Percentiles rank a stretch among this genome's conserved stretches.
Conservation (phyloP, 2,888 invertebrate genomes). For the Pheosia tremula region DNA sequence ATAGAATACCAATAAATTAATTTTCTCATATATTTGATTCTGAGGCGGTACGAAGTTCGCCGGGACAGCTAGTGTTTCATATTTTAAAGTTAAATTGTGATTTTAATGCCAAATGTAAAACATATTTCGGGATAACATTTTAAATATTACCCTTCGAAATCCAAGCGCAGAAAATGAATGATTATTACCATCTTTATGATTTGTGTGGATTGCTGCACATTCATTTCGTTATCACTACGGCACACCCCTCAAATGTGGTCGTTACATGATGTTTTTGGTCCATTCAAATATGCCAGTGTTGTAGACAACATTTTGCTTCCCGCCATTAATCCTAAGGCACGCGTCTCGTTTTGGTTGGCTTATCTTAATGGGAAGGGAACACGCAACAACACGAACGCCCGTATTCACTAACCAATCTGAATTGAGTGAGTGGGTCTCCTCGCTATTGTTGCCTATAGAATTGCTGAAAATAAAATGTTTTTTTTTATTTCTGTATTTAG, state of each 20-base stretch:
- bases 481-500: neutral
- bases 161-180: conserved; percentile 20
- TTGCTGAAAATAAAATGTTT: conserved; percentile 2
- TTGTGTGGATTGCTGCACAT: conserved; percentile 29
- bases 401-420: conserved; percentile 48
- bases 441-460: conserved; percentile 25
- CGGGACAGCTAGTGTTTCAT: no score
- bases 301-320: conserved; percentile 64
- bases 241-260: conserved; percentile 27
- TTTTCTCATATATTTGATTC: no score
- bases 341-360: conserved; percentile 65
- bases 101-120: no score
- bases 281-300: conserved; percentile 54
- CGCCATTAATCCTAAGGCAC: conserved; percentile 66
- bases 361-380: conserved; percentile 67
- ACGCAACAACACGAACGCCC: conserved; percentile 56
- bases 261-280: conserved; percentile 33
- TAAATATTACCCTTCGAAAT: neutral
- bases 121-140: neutral
- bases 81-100: no score
- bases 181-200: conserved; percentile 33
- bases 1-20: no score
- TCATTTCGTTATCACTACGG: conserved; percentile 35
- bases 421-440: conserved; percentile 43
- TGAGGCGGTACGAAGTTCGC: no score